Evolutionary conservation across 2,888 invertebrate species (phyloP).

Genomic region (Pelosia muscerda): DNA sequence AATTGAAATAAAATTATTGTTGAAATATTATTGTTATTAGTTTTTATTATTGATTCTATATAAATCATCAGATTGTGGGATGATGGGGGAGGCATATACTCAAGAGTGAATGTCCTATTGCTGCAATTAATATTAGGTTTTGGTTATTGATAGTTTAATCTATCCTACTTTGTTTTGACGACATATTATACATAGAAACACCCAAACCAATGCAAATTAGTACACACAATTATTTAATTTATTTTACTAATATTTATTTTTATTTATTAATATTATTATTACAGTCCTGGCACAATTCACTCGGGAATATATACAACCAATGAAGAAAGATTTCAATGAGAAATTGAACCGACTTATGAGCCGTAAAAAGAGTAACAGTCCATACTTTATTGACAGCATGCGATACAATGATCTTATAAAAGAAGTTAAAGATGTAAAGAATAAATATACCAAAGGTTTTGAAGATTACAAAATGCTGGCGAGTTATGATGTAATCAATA

Average conservation of each 20-base stretch:
- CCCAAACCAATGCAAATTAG: too few species aligned
- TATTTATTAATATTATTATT: conserved; percentile 31
- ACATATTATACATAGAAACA: too few species aligned
- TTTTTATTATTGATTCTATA: not conserved
- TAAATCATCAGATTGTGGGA: too few species aligned
- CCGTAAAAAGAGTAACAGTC: conserved; percentile 71
- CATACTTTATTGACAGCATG: conserved; percentile 60
- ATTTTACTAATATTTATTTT: too few species aligned
- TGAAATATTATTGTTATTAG: not conserved
- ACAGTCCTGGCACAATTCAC: conserved; percentile 58
- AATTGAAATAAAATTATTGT: not conserved
- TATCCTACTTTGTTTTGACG: too few species aligned
- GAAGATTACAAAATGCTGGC: conserved; percentile 73
- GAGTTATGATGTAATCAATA: conserved; percentile 67
- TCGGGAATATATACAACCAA: conserved; percentile 52
- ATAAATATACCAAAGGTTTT: conserved; percentile 62
- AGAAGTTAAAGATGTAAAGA: conserved; percentile 67
- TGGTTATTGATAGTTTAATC: not conserved
- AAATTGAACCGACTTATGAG: conserved; percentile 63
- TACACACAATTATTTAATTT: too few species aligned
- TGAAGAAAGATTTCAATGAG: conserved; percentile 69
- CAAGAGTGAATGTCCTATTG: too few species aligned
- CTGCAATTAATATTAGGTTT: too few species aligned
- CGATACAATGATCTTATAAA: conserved; percentile 70
- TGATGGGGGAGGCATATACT: too few species aligned